These are phyloP conservation scores for Strix aluco DNA, from an alignment of 2,113 vertebrate species.

Conservation along the genomic window DNA sequence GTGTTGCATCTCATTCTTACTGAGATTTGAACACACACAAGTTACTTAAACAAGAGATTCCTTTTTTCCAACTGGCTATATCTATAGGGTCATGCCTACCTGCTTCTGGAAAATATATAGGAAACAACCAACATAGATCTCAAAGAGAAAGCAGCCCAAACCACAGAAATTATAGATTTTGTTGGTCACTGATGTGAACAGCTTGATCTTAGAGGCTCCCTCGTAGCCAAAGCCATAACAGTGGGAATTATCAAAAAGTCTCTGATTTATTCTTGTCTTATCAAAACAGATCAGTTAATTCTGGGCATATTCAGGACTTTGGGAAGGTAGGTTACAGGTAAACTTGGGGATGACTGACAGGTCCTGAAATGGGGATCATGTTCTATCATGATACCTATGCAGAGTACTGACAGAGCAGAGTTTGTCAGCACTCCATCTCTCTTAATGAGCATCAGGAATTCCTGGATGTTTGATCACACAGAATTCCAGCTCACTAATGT, in stretches of 20 bases:
- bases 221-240: fast-evolving
- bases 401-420: background rate
- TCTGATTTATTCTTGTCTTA: background rate
- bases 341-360: background rate
- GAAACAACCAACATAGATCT: background rate
- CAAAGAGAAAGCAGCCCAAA: background rate
- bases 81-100: background rate
- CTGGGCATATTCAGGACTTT: background rate
- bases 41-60: background rate
- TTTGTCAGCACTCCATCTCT: background rate
- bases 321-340: background rate
- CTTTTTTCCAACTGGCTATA: background rate
- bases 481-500: background rate
- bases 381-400: background rate
- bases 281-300: background rate
- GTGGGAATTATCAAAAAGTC: background rate
- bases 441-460: background rate
- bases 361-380: background rate
- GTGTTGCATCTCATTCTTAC: background rate
- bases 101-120: background rate
- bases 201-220: background rate
- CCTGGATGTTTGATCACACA: background rate
- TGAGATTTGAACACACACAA: background rate
- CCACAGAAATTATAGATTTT: background rate
- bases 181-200: background rate